Conservation (phyloP, 2,888 invertebrate genomes). For the Archaeoteleia sp. region DNA sequence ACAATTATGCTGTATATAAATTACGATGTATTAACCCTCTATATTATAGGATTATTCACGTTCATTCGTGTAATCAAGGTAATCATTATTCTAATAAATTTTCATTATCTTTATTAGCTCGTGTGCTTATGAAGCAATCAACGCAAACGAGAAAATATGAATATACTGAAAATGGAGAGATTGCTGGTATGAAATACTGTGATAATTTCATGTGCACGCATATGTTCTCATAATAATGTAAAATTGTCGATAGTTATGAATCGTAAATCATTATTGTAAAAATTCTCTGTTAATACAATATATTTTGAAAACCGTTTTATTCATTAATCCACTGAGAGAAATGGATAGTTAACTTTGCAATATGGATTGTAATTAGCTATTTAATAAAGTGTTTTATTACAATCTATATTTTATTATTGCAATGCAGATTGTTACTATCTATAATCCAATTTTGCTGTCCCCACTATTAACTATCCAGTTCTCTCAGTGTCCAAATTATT, state of each 20-base stretch:
- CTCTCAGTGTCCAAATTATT: no score
- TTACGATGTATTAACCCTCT: slow-evolving; percentile 14
- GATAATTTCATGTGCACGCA: background rate
- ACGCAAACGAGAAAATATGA: slow-evolving; percentile 36
- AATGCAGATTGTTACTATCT: no score
- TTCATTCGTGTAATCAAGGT: slow-evolving; percentile 33
- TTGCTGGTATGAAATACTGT: slow-evolving; percentile 13
- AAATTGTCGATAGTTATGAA: background rate
- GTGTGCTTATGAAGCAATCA: slow-evolving; percentile 40
- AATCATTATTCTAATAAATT: slow-evolving; percentile 48
- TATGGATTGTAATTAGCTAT: no score
- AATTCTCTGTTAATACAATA: no score
- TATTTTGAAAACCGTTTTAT: no score
- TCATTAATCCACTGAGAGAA: no score
- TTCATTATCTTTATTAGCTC: slow-evolving; percentile 43
- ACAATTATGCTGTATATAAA: slow-evolving; percentile 6
- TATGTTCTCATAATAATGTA: background rate
- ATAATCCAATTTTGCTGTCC: no score
- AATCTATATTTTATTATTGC: no score
- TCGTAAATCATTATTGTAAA: no score
- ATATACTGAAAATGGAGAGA: slow-evolving; percentile 19
- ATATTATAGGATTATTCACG: slow-evolving; percentile 27
- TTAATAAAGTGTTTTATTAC: no score
- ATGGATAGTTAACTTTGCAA: no score
- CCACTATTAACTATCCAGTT: no score